A percentile compares a stretch with the other conserved stretches of the same genome.
phyloP scores from a whole-genome alignment of 2,113 vertebrate species.

The Oriolus oriolus region DNA sequence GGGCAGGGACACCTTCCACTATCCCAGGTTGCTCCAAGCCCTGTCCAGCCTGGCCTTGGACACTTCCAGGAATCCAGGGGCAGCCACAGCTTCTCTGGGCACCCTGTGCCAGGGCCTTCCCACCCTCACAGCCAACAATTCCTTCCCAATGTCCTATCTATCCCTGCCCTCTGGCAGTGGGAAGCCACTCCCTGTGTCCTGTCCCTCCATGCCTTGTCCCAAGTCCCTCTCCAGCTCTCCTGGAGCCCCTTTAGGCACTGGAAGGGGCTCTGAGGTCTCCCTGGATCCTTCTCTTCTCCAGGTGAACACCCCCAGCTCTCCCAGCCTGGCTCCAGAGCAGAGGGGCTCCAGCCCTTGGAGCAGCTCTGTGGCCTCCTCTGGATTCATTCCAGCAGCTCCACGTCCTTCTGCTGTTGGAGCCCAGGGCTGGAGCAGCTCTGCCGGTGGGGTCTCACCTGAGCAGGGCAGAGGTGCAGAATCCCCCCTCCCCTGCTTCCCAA shows the following conservation, averaged over 20 bases:
- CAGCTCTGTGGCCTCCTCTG: neutral
- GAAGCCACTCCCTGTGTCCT: neutral
- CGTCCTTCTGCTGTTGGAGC: accelerated
- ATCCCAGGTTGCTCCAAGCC: accelerated
- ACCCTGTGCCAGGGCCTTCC: accelerated
- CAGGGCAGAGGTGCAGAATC: accelerated
- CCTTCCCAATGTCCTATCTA: neutral
- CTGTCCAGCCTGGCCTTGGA: accelerated
- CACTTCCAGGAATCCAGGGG: neutral
- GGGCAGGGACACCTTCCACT: neutral
- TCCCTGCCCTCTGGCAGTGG: neutral
- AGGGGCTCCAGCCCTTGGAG: neutral
- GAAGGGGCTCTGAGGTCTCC: neutral
- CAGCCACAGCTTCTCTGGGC: neutral
- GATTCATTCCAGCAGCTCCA: accelerated
- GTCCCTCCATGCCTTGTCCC: neutral
- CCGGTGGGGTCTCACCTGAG: neutral
- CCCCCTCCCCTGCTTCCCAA: neutral
- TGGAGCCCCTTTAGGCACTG: neutral
- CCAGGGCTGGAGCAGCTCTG: neutral
- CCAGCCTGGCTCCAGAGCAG: neutral
- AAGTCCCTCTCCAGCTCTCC: neutral
- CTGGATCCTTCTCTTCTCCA: neutral
- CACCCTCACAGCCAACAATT: accelerated
- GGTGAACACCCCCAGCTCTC: neutral